phyloP scores from a whole-genome alignment of 1,140 invertebrate species.

The Brachionus koreanus region DNA sequence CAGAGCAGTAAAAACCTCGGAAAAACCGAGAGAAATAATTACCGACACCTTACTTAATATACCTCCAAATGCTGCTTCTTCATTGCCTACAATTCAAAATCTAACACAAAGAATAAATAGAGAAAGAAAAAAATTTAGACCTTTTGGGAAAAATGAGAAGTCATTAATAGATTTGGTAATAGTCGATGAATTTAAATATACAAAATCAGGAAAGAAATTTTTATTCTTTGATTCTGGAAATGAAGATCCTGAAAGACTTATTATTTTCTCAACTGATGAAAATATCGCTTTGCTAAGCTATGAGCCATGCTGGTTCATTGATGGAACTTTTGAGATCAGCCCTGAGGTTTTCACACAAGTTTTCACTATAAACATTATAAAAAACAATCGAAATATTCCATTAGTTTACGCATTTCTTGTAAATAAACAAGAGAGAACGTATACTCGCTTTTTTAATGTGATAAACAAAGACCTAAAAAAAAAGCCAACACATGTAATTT shows the following conservation, averaged over 20 bases:
- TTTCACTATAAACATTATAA: conserved; percentile 13
- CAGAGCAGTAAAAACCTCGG: not conserved
- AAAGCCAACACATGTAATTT: conserved; percentile 1
- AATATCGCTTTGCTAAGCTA: not conserved
- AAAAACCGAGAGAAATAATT: conserved; percentile 17
- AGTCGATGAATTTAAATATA: not conserved
- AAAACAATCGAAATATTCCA: conserved; percentile 8
- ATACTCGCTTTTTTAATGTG: not conserved
- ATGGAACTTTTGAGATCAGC: conserved; percentile 21
- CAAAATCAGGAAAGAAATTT: conserved; percentile 1
- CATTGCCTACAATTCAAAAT: not conserved
- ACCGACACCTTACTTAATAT: not conserved
- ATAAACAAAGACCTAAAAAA: not conserved
- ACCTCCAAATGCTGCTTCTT: not conserved
- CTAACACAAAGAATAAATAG: conserved; percentile 1
- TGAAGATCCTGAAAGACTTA: conserved; percentile 5
- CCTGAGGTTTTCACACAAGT: not conserved
- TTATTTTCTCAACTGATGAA: conserved; percentile 1
- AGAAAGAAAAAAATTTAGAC: not conserved
- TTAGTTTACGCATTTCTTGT: not conserved
- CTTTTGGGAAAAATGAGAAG: conserved; percentile 5
- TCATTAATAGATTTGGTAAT: not conserved
- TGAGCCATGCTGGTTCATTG: not conserved
- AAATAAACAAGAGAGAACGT: not conserved
- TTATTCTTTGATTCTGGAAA: conserved; percentile 10